Conservation (phyloP, 2,888 invertebrate species). For the Himalopsyche japonica region DNA sequence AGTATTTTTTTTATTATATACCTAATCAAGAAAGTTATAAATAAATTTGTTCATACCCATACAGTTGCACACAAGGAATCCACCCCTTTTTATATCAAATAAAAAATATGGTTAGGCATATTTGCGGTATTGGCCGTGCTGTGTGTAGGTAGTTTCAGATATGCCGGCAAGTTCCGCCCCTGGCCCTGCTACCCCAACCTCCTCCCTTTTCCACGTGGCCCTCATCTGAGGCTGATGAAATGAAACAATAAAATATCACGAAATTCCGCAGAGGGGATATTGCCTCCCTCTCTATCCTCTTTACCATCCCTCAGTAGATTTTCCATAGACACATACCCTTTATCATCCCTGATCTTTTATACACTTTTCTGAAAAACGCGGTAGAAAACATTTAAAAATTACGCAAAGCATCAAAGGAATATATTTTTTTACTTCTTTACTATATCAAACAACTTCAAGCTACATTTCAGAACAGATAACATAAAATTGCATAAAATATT, state of each 20-base stretch:
- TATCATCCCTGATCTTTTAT: background rate
- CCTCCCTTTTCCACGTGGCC: background rate
- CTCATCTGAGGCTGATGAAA: constrained; percentile 33
- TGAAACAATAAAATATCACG: constrained; percentile 36
- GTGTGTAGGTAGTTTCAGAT: background rate
- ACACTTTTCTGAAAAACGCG: background rate
- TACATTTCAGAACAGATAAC: too few species aligned
- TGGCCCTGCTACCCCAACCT: background rate
- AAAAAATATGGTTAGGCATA: background rate
- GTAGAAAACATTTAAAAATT: too few species aligned
- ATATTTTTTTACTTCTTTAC: too few species aligned
- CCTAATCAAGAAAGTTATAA: background rate
- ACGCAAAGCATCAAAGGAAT: too few species aligned
- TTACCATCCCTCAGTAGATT: background rate
- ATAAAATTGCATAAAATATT: too few species aligned
- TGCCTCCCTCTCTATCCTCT: background rate
- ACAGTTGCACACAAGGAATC: background rate
- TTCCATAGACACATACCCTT: background rate
- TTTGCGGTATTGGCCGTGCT: background rate
- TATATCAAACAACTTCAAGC: too few species aligned
- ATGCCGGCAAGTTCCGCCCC: background rate
- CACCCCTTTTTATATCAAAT: background rate
- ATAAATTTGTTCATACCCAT: background rate
- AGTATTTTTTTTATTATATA: too few species aligned
- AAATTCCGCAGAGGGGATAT: constrained; percentile 26